Conservation (phyloP, 2,888 invertebrate genomes). For the Heteromyza rotundicornis region DNA sequence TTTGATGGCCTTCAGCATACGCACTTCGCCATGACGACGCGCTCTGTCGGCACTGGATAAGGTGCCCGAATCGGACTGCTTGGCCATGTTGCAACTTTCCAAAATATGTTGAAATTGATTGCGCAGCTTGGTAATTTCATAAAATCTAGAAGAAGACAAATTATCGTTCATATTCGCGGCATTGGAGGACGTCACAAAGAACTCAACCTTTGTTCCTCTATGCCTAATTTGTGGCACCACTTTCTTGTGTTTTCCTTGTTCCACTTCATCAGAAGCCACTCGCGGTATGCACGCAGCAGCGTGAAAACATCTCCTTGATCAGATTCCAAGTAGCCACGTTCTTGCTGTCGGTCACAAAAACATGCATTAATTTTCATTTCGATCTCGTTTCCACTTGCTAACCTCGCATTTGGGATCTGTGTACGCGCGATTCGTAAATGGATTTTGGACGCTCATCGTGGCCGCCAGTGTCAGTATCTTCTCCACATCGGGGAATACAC, state of each 20-base stretch:
- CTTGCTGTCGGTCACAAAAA: slow-evolving; percentile 63
- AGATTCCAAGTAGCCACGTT: slow-evolving; percentile 82
- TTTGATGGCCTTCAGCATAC: slow-evolving; percentile 82
- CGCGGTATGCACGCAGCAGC: slow-evolving; percentile 82
- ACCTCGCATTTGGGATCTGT: slow-evolving; percentile 84
- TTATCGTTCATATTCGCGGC: no score
- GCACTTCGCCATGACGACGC: slow-evolving; percentile 86
- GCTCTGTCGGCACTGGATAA: slow-evolving; percentile 78
- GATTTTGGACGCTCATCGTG: slow-evolving; percentile 90
- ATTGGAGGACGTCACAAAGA: no score
- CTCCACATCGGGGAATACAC: slow-evolving; percentile 85
- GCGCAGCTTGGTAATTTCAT: slow-evolving; percentile 92
- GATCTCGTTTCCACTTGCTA: slow-evolving; percentile 38
- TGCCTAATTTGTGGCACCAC: slow-evolving; percentile 89
- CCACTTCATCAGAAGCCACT: slow-evolving; percentile 85
- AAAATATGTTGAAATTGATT: slow-evolving; percentile 86
- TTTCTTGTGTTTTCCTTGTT: slow-evolving; percentile 65
- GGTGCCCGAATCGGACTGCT: slow-evolving; percentile 60
- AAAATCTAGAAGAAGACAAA: slow-evolving; percentile 67
- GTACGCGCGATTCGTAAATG: slow-evolving; percentile 88
- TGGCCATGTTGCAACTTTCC: slow-evolving; percentile 70
- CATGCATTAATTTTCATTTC: no score
- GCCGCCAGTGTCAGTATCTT: slow-evolving; percentile 90
- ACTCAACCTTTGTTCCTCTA: slow-evolving; percentile 95
- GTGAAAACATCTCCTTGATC: slow-evolving; percentile 96